These are phyloP conservation scores for Hyposoter didymator DNA, from an alignment of 2,888 invertebrate genomes.

Conservation along the genomic window DNA sequence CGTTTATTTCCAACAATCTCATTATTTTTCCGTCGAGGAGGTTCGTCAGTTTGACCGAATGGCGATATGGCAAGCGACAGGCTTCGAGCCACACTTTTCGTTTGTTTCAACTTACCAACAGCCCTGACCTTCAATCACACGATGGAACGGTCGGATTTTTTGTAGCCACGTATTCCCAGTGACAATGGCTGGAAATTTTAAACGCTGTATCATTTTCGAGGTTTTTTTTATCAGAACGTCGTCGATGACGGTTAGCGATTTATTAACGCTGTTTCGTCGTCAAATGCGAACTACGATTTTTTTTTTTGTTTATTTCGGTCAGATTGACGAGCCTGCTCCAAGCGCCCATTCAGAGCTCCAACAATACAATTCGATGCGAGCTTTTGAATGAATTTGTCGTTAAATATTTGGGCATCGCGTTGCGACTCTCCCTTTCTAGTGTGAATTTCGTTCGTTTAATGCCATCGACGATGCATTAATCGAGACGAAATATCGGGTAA, in stretches of 20 bases:
- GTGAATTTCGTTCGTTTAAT: background rate
- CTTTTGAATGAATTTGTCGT: constrained; percentile 36
- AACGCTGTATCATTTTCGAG: background rate
- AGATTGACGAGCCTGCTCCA: background rate
- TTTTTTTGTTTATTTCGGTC: background rate
- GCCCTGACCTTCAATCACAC: background rate
- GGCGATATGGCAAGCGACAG: background rate
- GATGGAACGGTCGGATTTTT: background rate
- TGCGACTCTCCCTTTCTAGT: constrained; percentile 35
- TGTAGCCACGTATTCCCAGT: background rate
- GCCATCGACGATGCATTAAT: background rate
- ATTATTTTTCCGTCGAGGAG: background rate
- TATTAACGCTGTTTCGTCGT: background rate
- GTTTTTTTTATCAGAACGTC: background rate
- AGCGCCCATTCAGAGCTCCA: background rate
- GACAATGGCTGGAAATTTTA: background rate
- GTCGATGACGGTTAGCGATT: background rate
- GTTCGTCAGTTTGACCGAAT: background rate
- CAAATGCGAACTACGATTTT: background rate
- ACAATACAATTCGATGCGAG: constrained; percentile 13
- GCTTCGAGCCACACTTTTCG: background rate
- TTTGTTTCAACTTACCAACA: background rate
- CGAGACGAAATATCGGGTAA: background rate
- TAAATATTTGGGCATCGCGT: constrained; percentile 44
- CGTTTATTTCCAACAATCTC: constrained; percentile 4